Evolutionary conservation across 2,113 vertebrate genomes (phyloP), one percentile per base, ranked within the genome.

Genomic region (Muntiacus reevesi): DNA sequence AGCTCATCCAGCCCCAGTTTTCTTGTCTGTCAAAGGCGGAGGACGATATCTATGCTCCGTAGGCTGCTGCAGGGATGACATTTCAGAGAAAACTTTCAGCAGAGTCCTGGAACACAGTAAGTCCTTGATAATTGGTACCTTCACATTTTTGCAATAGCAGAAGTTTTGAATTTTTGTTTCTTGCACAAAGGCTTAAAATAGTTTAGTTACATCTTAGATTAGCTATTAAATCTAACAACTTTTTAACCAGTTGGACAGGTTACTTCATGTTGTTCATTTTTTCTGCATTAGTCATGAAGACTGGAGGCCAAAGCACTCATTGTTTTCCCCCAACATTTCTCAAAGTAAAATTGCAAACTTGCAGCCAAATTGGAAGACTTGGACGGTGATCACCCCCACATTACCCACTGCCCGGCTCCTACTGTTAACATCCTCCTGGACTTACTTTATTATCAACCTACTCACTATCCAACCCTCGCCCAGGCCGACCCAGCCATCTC

Each of bases 171-270:
- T n/a, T 82, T 96, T 82, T 43, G 43, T 74, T 94, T 83, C 84
- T 94, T 62, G 86, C 86, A 59, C 89, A 81, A 87, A 87, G 27
- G 12, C 59, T 57, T 91, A 62, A 87, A 91, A 82, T 17, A 25
- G 19, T 82, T 83, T 52, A 36, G 74, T 40, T 94, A 83, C 64
- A 88, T 83, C 74, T 96, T 87, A 81, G 88, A 57, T 94, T 96
- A 96, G 15, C 52, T 96, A 83, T 94, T 96, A 96, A 82, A 94
- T 92, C 88, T 54, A 71, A 88, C 60, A 83, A 54, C 83, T 60
- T 95, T 89, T 92, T 95, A 92, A 92, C 84, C 89, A 88, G 96
- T 91, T 76, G 45, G 71, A 82, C 92, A 54, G 76, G 88, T 96
- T 94, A 83, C 76, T 92, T 83, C 9, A 0, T 85, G 55, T 45